Evolutionary conservation across 2,113 vertebrate species (phyloP), one percentile per base, ranked within the genome.

Genomic region (Ginglymostoma cirratum): DNA sequence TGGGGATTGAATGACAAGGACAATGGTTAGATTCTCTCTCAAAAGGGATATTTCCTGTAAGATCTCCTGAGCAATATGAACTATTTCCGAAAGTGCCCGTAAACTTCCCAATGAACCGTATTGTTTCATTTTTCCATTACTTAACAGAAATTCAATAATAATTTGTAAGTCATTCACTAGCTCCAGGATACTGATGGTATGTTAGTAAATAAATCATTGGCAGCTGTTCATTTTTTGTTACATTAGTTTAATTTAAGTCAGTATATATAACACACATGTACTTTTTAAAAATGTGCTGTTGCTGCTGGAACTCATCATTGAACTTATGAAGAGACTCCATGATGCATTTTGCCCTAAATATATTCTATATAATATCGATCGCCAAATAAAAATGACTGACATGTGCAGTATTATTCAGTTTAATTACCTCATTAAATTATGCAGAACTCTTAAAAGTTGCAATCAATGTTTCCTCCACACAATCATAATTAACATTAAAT

Each of bases 131-230:
- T 10, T 89, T 55, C 86, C 52, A 89, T 12, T 34, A 65, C 89
- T 4, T 92, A 66, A 23, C 89, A 93, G 61, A 38, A 61, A 61
- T 93, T 93, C 55, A n/a, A 66, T 38, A 93, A 38, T 38, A 38
- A 19, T 93, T 66, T 66, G n/a, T 66, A 93, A 93, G 38, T 67
- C 6, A 93, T 93, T 67, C 61, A 66, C 34, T n/a, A 66, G 61
- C 30, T 24, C 87, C 61, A 65, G 89, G 34, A 93, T 66, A 93
- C 61, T 66, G 34, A 93, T 93, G n/a, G 52, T n/a, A 61, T 61
- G 55, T 66, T 92, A 65, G 52, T 92, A 92, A 92, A 92, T 92
- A 92, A 92, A 92, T 66, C 55, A 61, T 55, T 55, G 65, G 38
- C 61, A 66, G 38, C n/a, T 21, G 34, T 67, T 66, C 15, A 34